Base-by-base conservation (phyloP, 1,140 invertebrate species). In the Drosophila pectinifera region DNA sequence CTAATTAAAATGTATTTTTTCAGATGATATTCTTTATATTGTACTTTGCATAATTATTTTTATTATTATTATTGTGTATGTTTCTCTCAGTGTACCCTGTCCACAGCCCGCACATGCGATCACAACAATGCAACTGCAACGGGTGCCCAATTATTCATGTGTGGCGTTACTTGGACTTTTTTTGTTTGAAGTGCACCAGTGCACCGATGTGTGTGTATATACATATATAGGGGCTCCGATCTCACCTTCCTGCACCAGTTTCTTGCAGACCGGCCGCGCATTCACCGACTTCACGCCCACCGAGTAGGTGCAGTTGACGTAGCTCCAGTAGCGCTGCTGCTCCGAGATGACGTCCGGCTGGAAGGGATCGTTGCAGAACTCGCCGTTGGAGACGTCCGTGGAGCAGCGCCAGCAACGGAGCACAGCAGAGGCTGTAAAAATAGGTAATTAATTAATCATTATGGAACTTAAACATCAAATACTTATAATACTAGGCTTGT, bases 331-430 rank as follows among this genome's bases (percentile, higher is more conserved):
- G 22, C 91, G 88, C 57, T 92, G 92, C 49, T 92, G 92, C 49
- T 92, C 91, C n/a, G 91, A 91, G 28, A 92, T 92, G 18, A 49
- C 57, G 11, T 89, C 81, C 57, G 90, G 79, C 62, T 91, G 73
- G 45, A 92, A 92, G 56, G 92, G 91, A 90, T 92, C 92, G 28
- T 92, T 90, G 69, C 92, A 92, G 75, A 92, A 92, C 45, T 90
- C 91, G 1, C 91, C 91, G 53, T 91, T 92, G 13, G 91, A 92
- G 4, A 92, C 92, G 16, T 92, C 92, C 51, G 92, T 92, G 38
- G 92, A 92, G 38, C 92, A 92, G 55, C 92, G 89, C 92, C 92
- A 92, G 43, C 92, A 92, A 59, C 89, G 90, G 6, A 92, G 48
- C 6, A 88, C 67, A 7, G 74, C 91, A 34, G 89, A 58, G 7